These are phyloP conservation scores for Danio kyathit DNA, from an alignment of 2,797 vertebrate species.

Conservation along the genomic window DNA sequence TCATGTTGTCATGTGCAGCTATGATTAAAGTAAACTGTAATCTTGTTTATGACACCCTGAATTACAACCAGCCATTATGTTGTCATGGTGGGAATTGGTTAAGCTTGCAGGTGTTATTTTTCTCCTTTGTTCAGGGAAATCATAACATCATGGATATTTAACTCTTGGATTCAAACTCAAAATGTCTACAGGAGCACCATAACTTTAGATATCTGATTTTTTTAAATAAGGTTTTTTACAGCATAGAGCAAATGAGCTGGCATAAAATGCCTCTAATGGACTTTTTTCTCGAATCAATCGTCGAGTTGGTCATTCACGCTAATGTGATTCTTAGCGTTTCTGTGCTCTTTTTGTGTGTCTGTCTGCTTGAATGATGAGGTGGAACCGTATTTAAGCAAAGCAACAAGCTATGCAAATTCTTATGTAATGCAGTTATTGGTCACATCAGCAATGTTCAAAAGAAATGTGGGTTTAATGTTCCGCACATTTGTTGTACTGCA, in stretches of 20 bases:
- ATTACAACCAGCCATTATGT: slow-evolving; percentile 15
- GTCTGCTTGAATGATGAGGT: slow-evolving; percentile 28
- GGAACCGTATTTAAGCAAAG: background rate
- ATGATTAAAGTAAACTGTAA: slow-evolving; percentile 17
- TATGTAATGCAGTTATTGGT: background rate
- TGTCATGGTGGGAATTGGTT: slow-evolving; percentile 8
- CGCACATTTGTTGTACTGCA: background rate
- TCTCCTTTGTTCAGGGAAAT: background rate
- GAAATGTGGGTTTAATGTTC: background rate
- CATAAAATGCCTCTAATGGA: slow-evolving; percentile 37
- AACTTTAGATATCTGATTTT: background rate
- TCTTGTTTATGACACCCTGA: slow-evolving; percentile 12
- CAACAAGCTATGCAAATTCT: background rate
- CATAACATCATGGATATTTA: too few species aligned
- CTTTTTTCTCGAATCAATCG: slow-evolving; percentile 35
- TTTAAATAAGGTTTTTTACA: background rate
- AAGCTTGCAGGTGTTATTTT: background rate
- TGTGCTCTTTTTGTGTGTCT: slow-evolving; percentile 36
- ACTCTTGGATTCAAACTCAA: background rate
- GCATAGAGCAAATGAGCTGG: slow-evolving; percentile 9
- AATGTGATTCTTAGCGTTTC: slow-evolving; percentile 46
- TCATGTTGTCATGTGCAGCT: slow-evolving; percentile 33
- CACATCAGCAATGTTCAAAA: background rate
- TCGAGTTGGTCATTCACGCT: background rate
- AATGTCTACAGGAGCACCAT: background rate